Conservation (phyloP, 2,888 invertebrate species). For the Idaea dimidiata region DNA sequence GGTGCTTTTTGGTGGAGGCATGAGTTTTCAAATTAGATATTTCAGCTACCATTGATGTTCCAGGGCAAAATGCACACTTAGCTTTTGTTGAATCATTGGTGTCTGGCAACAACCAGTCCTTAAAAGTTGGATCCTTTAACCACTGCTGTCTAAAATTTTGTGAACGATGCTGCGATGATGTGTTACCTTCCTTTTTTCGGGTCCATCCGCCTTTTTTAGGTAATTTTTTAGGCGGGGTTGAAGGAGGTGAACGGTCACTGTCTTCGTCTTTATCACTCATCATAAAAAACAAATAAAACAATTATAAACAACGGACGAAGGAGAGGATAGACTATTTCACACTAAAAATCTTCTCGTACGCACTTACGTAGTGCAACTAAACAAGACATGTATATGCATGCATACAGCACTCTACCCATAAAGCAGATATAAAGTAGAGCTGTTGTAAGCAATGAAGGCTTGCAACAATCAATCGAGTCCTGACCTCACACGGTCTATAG, state of each 20-base stretch:
- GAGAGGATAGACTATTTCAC: too few relatives aligned
- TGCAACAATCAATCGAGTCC: too few relatives aligned
- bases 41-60: slow-evolving; percentile 14
- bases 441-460: too few relatives aligned
- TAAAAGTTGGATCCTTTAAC: slow-evolving; percentile 23
- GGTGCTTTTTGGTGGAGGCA: slow-evolving; percentile 17
- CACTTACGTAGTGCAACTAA: too few relatives aligned
- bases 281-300: neutral
- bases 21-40: slow-evolving; percentile 19
- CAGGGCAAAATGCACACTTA: slow-evolving; percentile 20
- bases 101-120: slow-evolving; percentile 11
- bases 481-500: too few relatives aligned
- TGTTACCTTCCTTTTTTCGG: slow-evolving; percentile 19
- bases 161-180: slow-evolving; percentile 15
- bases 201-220: slow-evolving; percentile 21
- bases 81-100: slow-evolving; percentile 17
- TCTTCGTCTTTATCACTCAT: slow-evolving; percentile 7
- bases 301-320: too few relatives aligned
- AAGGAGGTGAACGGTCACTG: slow-evolving; percentile 12
- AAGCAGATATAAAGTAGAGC: too few relatives aligned
- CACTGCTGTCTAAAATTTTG: slow-evolving; percentile 21
- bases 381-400: too few relatives aligned
- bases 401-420: too few relatives aligned
- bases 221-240: slow-evolving; percentile 20
- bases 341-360: too few relatives aligned